phyloP scores from a whole-genome alignment of 2,888 invertebrate species.

The Hyposoter dolosus region DNA sequence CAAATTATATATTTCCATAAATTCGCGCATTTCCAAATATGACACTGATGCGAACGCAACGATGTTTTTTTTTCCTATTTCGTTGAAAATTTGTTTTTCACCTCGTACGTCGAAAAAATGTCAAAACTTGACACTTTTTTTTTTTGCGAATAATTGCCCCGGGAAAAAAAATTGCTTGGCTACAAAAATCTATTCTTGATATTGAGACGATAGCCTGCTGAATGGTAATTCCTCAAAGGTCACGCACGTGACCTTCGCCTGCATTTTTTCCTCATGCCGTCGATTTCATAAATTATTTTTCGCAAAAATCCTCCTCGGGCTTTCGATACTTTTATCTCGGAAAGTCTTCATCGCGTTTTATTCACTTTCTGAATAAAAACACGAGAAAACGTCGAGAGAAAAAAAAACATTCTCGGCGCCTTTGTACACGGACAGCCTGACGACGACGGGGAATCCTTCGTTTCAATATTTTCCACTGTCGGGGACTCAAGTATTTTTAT shows the following conservation, averaged over 20 bases:
- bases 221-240: neutral
- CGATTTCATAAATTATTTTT: neutral
- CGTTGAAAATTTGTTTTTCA: neutral
- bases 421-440: slow-evolving; percentile 63
- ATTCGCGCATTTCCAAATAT: neutral
- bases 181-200: neutral
- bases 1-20: neutral
- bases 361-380: neutral
- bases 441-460: slow-evolving; percentile 54
- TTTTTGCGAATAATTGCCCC: neutral
- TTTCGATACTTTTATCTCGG: neutral
- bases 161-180: neutral
- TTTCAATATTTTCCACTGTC: slow-evolving; percentile 36
- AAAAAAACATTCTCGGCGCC: slow-evolving; percentile 54
- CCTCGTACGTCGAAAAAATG: neutral
- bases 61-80: neutral
- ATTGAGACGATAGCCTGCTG: neutral
- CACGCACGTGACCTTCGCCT: slow-evolving; percentile 1
- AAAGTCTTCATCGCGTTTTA: neutral
- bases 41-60: neutral
- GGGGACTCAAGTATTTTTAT: slow-evolving; percentile 70
- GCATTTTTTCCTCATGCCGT: neutral
- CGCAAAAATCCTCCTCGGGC: neutral
- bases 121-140: neutral
- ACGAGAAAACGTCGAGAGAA: slow-evolving; percentile 31